Evolutionary conservation across 1,140 invertebrate species (phyloP).

Genomic region (Meloidogyne exigua): DNA sequence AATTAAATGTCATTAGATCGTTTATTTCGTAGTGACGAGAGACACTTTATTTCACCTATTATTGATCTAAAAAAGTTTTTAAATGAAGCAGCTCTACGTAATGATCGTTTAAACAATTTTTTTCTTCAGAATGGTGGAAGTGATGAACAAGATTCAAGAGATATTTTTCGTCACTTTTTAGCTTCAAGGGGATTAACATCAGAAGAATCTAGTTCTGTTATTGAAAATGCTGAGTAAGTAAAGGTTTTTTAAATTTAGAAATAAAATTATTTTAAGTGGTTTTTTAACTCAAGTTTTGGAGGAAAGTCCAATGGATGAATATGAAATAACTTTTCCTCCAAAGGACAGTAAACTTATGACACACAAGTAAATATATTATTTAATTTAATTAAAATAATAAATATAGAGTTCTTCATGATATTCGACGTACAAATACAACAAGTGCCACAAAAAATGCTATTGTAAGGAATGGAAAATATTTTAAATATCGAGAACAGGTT

Average conservation of each 20-base stretch:
- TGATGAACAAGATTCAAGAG: slow-evolving; percentile 23
- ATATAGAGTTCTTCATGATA: slow-evolving; percentile 40
- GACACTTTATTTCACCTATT: slow-evolving; percentile 49
- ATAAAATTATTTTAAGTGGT: slow-evolving; percentile 31
- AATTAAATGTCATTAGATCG: slow-evolving; percentile 52
- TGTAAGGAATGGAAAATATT: slow-evolving; percentile 49
- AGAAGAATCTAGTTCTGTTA: slow-evolving; percentile 18
- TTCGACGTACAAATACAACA: slow-evolving; percentile 27
- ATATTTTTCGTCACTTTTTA: slow-evolving; percentile 34
- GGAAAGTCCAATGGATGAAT: slow-evolving; percentile 34
- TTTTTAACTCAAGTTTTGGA: slow-evolving; percentile 26
- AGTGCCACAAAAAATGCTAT: slow-evolving; percentile 37
- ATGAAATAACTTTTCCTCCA: slow-evolving; percentile 37
- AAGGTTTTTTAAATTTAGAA: background rate
- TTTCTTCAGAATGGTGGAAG: slow-evolving; percentile 16
- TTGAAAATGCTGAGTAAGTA: slow-evolving; percentile 35
- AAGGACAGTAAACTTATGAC: slow-evolving; percentile 35
- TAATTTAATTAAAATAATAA: slow-evolving; percentile 21
- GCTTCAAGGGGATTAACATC: slow-evolving; percentile 4
- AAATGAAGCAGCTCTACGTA: slow-evolving; percentile 26
- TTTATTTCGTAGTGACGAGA: slow-evolving; percentile 41
- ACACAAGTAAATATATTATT: slow-evolving; percentile 34
- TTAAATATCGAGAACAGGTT: slow-evolving; percentile 46
- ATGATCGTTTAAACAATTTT: slow-evolving; percentile 32
- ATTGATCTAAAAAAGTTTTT: slow-evolving; percentile 41